phyloP scores from a whole-genome alignment of 2,888 invertebrate genomes.

The Tetragonula carbonaria region DNA sequence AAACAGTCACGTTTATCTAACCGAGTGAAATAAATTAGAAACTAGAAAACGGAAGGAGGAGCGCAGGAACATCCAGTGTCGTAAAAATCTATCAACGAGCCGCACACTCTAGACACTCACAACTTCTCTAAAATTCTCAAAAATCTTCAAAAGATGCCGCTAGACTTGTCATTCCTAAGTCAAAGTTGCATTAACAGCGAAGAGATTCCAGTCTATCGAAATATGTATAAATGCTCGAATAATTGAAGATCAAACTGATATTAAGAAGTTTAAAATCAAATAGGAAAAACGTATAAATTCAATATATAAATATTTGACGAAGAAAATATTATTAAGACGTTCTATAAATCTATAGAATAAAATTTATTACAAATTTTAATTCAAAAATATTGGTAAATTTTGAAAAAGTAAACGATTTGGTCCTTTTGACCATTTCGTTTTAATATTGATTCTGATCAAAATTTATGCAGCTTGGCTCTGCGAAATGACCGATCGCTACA shows the following conservation, averaged over 20 bases:
- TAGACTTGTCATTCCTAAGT: neutral
- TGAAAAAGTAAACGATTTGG: too few species aligned
- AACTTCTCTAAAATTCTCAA: neutral
- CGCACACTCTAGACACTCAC: constrained; percentile 15
- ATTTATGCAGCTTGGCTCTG: too few species aligned
- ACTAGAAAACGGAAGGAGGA: constrained; percentile 44
- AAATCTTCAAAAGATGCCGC: constrained; percentile 48
- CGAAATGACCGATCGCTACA: neutral
- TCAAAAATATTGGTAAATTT: too few species aligned
- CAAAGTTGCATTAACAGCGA: neutral
- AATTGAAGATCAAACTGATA: neutral
- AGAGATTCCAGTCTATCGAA: neutral
- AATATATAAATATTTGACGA: too few species aligned
- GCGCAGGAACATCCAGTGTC: constrained; percentile 34
- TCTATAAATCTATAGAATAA: too few species aligned
- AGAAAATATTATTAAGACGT: too few species aligned
- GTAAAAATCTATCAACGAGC: constrained; percentile 59
- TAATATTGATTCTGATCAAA: too few species aligned
- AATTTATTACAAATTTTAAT: too few species aligned
- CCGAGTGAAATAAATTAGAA: constrained; percentile 35
- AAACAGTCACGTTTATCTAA: constrained; percentile 23
- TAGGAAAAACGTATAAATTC: too few species aligned
- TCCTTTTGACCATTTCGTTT: too few species aligned
- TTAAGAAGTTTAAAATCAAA: neutral
- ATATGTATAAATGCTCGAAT: neutral